Evolutionary conservation across 2,888 invertebrate genomes (phyloP).

Genomic region (Chirona hameri): DNA sequence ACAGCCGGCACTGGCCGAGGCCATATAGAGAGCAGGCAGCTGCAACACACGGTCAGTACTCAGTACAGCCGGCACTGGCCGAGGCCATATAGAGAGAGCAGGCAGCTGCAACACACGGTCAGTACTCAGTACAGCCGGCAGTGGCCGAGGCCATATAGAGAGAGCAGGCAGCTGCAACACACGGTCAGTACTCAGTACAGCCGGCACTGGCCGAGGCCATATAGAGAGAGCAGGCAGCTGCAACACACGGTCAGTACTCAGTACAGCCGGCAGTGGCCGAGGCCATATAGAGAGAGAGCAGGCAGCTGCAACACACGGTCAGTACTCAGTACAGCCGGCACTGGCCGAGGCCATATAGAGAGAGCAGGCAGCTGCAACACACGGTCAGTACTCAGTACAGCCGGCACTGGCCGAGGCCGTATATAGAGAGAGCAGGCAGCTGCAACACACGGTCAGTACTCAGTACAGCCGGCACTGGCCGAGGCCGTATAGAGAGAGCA

Average conservation of each 20-base stretch:
- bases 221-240: neutral
- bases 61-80: neutral
- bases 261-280: neutral
- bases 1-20: neutral
- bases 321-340: neutral
- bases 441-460: neutral
- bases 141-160: neutral
- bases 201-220: neutral
- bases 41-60: neutral
- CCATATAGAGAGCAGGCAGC: neutral
- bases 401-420: neutral
- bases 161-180: neutral
- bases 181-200: neutral
- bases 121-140: neutral
- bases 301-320: neutral
- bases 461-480: neutral
- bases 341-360: slow-evolving; percentile 1
- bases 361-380: neutral
- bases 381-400: neutral
- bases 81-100: neutral
- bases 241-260: neutral
- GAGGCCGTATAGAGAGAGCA: neutral
- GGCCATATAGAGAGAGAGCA: slow-evolving; percentile 4
- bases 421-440: neutral
- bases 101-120: neutral